These are phyloP conservation scores for Trisateles emortualis DNA, from an alignment of 2,888 invertebrate species.

Conservation along the genomic window DNA sequence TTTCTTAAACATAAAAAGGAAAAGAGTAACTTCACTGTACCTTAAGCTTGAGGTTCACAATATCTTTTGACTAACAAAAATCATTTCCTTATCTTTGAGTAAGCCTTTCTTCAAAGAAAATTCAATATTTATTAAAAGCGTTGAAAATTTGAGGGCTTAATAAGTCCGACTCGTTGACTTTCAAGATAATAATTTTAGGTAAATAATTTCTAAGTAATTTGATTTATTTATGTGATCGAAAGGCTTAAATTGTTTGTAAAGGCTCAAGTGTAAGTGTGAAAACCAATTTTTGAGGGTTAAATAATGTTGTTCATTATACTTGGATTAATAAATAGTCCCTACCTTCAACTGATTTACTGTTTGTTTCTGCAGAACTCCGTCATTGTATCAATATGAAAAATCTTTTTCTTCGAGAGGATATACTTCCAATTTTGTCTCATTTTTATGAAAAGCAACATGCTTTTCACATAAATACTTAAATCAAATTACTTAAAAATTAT, in stretches of 20 bases:
- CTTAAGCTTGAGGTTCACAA: background rate
- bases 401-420: too few species aligned
- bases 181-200: background rate
- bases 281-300: too few species aligned
- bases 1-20: background rate
- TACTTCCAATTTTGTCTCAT: too few species aligned
- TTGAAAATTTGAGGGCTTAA: background rate
- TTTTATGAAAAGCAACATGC: too few species aligned
- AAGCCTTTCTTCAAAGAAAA: background rate
- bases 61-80: background rate
- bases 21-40: background rate
- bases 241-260: too few species aligned
- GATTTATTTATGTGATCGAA: background rate
- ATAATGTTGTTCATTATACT: too few species aligned
- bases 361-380: too few species aligned
- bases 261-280: too few species aligned
- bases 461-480: too few species aligned
- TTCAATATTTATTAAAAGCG: constrained; percentile 7
- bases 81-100: constrained; percentile 2
- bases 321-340: too few species aligned
- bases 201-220: background rate
- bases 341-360: too few species aligned
- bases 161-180: background rate
- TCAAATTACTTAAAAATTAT: background rate
- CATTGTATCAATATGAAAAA: too few species aligned